Evolutionary conservation across 1,140 invertebrate species (phyloP).

Genomic region (Dinoponera quadriceps): DNA sequence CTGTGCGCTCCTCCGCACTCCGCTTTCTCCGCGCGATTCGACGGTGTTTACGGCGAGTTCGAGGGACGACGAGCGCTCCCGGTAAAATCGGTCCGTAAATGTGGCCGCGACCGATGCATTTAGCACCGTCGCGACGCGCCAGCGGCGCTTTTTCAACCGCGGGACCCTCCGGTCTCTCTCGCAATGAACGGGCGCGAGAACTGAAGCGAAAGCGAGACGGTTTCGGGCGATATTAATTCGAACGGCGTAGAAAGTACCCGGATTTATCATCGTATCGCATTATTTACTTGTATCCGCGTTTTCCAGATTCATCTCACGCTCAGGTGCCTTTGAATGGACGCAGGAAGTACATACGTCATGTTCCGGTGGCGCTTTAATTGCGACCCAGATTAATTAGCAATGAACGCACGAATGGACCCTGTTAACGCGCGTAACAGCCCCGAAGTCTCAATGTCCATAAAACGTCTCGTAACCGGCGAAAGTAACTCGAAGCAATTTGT

Average conservation of each 20-base stretch:
- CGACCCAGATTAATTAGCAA: too few relatives aligned
- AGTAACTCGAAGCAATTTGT: constrained; percentile 50
- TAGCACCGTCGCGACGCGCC: neutral
- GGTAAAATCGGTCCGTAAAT: constrained; percentile 54
- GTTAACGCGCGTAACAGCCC: neutral
- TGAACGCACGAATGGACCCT: too few relatives aligned
- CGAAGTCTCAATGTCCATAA: neutral
- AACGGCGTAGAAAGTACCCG: neutral
- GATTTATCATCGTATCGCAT: neutral
- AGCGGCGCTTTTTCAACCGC: neutral
- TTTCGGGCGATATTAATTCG: neutral
- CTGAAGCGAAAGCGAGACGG: neutral
- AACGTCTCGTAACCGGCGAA: constrained; percentile 18
- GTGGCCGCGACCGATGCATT: constrained; percentile 27
- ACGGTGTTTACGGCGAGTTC: constrained; percentile 71
- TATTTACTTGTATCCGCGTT: neutral
- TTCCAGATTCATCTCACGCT: neutral
- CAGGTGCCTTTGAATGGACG: too few relatives aligned
- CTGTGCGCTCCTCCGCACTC: constrained; percentile 70
- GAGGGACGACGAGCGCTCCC: constrained; percentile 58
- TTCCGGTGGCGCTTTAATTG: neutral
- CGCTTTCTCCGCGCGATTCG: constrained; percentile 72
- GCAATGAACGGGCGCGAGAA: neutral
- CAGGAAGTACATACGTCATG: neutral
- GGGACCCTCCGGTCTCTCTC: neutral